These are phyloP conservation scores for Clusia tigrina DNA, from an alignment of 2,888 invertebrate species.

Conservation along the genomic window DNA sequence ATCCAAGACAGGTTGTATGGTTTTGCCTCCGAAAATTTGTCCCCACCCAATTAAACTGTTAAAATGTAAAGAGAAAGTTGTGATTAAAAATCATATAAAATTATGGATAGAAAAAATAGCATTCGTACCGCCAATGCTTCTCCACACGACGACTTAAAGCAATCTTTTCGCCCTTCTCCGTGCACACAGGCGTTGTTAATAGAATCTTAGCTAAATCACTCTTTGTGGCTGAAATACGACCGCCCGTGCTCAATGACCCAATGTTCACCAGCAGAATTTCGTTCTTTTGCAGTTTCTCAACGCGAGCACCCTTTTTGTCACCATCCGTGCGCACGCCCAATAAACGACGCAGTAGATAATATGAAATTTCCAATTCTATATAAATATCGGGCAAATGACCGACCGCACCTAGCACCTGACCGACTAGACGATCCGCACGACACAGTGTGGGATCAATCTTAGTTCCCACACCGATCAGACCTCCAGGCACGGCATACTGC, in stretches of 20 bases:
- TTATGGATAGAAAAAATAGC: conserved; percentile 16
- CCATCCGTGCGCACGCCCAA: conserved; percentile 98
- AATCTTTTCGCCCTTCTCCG: conserved; percentile 98
- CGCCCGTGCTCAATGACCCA: conserved; percentile 97
- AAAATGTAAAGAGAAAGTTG: too few relatives aligned
- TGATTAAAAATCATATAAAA: not conserved
- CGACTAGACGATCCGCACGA: conserved; percentile 97
- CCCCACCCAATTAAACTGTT: conserved; percentile 98
- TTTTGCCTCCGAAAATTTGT: conserved; percentile 96
- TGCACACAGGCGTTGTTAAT: conserved; percentile 97
- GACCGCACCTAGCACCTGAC: conserved; percentile 96
- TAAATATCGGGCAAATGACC: conserved; percentile 97
- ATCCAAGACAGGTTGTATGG: conserved; percentile 78
- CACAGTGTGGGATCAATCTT: conserved; percentile 99
- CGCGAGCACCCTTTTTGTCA: conserved; percentile 98
- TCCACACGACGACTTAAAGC: conserved; percentile 98
- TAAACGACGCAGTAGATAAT: conserved; percentile 92
- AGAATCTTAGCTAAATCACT: conserved; percentile 98
- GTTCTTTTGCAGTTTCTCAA: conserved; percentile 87
- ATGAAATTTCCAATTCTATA: conserved; percentile 97
- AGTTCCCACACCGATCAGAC: conserved; percentile 99
- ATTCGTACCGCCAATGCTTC: conserved; percentile 93
- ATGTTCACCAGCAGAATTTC: conserved; percentile 98
- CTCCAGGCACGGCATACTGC: conserved; percentile 98
- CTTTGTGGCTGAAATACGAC: conserved; percentile 91